These are phyloP conservation scores for Motacilla alba DNA, from an alignment of 2,113 vertebrate genomes.

Conservation along the genomic window DNA sequence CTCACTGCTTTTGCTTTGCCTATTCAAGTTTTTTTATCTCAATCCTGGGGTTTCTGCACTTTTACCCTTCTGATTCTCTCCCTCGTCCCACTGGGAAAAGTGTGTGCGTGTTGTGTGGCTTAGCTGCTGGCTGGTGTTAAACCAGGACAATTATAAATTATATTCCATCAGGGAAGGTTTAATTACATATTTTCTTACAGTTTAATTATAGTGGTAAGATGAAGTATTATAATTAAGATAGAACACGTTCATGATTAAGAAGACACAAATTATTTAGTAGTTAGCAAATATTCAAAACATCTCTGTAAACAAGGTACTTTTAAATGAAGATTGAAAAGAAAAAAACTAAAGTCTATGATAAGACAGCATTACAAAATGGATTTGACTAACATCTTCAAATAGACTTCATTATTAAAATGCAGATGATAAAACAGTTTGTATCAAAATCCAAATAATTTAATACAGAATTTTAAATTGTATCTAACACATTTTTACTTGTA, in stretches of 20 bases:
- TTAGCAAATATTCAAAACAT: neutral
- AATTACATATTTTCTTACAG: conserved; percentile 11
- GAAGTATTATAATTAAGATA: neutral
- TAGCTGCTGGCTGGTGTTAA: neutral
- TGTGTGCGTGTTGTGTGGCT: neutral
- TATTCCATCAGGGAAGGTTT: neutral
- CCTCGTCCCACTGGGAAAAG: rapidly evolving
- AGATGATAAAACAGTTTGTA: neutral
- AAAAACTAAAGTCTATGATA: neutral
- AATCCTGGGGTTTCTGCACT: neutral
- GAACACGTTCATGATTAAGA: neutral
- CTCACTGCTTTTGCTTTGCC: neutral
- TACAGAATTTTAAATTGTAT: neutral
- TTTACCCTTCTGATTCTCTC: neutral
- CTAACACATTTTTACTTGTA: neutral
- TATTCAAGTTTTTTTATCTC: neutral
- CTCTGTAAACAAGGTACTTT: neutral
- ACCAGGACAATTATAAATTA: neutral
- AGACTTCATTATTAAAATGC: neutral
- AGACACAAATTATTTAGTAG: neutral
- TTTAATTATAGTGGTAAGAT: neutral
- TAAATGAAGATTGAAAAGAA: neutral
- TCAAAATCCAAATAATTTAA: neutral
- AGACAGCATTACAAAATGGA: neutral
- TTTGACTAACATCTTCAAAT: neutral